Evolutionary conservation across 92 coral and sea anemone species (phyloP).

Genomic region (Pocillopora grandis): DNA sequence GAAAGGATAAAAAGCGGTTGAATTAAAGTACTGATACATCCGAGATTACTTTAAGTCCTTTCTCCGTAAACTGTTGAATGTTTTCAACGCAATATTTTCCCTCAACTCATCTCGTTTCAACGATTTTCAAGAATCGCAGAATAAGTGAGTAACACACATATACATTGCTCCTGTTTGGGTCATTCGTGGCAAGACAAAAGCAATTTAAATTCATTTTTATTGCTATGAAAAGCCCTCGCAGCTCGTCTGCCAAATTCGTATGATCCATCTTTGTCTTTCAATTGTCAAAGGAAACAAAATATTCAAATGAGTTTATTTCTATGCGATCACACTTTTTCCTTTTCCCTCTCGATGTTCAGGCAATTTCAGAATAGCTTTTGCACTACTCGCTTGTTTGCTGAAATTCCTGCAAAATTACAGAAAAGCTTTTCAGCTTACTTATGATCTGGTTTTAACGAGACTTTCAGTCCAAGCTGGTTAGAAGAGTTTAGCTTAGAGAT

Average conservation of each 20-base stretch:
- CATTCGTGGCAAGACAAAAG: background rate
- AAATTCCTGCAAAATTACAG: constrained; percentile 4
- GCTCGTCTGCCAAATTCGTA: background rate
- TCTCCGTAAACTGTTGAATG: too few species aligned
- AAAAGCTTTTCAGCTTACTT: background rate
- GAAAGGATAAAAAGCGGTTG: too few species aligned
- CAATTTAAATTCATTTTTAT: constrained; percentile 21
- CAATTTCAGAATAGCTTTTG: background rate
- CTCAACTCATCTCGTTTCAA: too few species aligned
- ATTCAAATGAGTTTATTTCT: constrained; percentile 2
- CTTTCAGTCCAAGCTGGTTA: background rate
- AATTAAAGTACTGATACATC: too few species aligned
- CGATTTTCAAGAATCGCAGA: too few species aligned
- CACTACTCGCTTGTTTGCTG: background rate
- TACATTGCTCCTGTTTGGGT: background rate
- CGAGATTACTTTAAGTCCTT: too few species aligned
- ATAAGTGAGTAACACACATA: background rate
- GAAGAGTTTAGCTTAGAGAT: background rate
- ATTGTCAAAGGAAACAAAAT: constrained; percentile 2
- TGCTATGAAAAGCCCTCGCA: background rate
- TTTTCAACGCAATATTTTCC: too few species aligned
- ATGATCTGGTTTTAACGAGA: background rate
- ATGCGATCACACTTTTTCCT: constrained; percentile 15
- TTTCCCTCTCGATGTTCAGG: background rate
- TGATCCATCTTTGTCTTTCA: constrained; percentile 9